Percentiles rank a stretch among this genome's conserved stretches.
Conservation (phyloP, 2,888 invertebrate species). For the Drosophila yooni region DNA sequence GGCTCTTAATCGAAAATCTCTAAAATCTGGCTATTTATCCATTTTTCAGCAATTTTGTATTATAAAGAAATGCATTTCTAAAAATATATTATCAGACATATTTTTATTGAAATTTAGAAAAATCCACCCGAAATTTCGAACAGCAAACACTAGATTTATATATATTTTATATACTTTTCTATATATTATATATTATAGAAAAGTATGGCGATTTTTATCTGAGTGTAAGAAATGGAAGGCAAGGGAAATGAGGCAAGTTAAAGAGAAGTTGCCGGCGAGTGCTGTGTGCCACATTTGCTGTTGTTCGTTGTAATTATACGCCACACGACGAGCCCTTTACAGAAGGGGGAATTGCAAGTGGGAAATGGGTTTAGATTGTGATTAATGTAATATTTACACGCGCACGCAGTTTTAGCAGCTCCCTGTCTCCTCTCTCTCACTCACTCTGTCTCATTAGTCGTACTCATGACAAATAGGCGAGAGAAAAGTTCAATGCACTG, state of each 20-base stretch:
- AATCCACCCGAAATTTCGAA: background rate
- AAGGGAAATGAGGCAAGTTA: conserved; percentile 9
- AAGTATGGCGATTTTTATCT: background rate
- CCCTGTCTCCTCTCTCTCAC: background rate
- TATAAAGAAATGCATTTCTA: no score
- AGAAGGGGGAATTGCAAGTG: background rate
- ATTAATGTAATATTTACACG: conserved; percentile 75
- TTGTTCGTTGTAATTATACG: conserved; percentile 48
- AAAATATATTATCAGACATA: no score
- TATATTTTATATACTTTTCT: no score
- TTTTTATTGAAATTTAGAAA: background rate
- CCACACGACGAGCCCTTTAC: conserved; percentile 14
- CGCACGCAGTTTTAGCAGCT: conserved; percentile 29
- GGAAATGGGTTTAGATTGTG: conserved; percentile 32
- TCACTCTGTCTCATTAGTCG: conserved; percentile 20
- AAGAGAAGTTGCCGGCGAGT: conserved; percentile 39
- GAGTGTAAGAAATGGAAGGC: background rate
- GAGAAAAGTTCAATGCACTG: conserved; percentile 59
- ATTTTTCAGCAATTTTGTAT: no score
- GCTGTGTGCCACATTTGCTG: conserved; percentile 46
- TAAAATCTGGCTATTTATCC: no score
- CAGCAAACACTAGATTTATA: background rate
- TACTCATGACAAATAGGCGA: conserved; percentile 12
- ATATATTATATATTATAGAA: background rate
- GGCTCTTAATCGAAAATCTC: no score